These are phyloP conservation scores for Leptinotarsa tumamoca DNA, from an alignment of 2,888 invertebrate species.

Conservation along the genomic window DNA sequence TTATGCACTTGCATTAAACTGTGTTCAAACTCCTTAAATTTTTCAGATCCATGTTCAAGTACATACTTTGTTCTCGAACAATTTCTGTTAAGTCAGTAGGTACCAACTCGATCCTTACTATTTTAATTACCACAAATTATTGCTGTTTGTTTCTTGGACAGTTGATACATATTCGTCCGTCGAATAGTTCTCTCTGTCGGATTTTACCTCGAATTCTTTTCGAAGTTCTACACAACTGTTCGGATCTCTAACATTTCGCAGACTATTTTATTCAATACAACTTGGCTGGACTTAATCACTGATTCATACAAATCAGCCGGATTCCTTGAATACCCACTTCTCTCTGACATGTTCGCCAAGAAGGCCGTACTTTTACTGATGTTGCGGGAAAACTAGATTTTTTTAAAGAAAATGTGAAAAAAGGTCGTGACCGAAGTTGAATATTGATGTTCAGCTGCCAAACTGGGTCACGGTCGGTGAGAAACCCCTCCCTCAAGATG, in stretches of 20 bases:
- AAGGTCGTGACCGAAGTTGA: too few relatives aligned
- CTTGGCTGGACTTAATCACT: conserved; percentile 17
- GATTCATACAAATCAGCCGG: conserved; percentile 21
- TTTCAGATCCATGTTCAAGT: too few relatives aligned
- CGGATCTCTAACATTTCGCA: conserved; percentile 15
- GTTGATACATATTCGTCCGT: conserved; percentile 1
- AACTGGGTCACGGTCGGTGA: too few relatives aligned
- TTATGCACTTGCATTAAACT: too few relatives aligned
- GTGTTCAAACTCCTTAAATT: too few relatives aligned
- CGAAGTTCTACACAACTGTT: conserved; percentile 17
- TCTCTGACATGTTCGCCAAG: conserved; percentile 10
- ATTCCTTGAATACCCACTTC: conserved; percentile 14
- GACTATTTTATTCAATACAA: conserved; percentile 15
- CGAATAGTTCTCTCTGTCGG: conserved; percentile 12
- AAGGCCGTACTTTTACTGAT: background rate
- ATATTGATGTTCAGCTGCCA: too few relatives aligned
- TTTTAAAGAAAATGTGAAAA: background rate
- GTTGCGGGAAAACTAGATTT: background rate
- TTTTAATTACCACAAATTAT: conserved; percentile 6
- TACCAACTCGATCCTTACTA: background rate
- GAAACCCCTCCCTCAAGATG: too few relatives aligned
- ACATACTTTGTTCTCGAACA: too few relatives aligned
- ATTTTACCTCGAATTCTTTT: conserved; percentile 13
- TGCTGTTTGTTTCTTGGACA: conserved; percentile 10
- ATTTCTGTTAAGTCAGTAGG: too few relatives aligned